A percentile compares a stretch with the other conserved stretches of the same genome.
Evolutionary conservation across 2,797 vertebrate genomes (phyloP).

Genomic region (Alfaro cultratus): DNA sequence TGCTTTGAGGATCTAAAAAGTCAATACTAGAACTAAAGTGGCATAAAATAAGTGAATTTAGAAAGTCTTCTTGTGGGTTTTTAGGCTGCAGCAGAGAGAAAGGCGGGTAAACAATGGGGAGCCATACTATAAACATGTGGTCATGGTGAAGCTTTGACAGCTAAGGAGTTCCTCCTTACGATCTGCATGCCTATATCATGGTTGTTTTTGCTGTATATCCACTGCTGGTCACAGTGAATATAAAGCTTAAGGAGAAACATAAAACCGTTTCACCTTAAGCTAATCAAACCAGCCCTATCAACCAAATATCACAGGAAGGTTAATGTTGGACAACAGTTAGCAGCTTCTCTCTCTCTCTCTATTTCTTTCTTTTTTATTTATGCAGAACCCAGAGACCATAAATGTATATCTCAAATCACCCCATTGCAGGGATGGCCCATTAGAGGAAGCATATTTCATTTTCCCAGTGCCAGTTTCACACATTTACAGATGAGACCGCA

Average conservation of each 20-base stretch:
- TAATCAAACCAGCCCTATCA: slow-evolving; percentile 31
- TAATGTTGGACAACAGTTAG: slow-evolving; percentile 35
- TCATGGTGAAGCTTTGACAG: slow-evolving; percentile 58
- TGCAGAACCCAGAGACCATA: slow-evolving; percentile 20
- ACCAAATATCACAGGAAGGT: slow-evolving; percentile 31
- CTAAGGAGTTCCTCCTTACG: slow-evolving; percentile 42
- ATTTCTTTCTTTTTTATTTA: slow-evolving; percentile 4
- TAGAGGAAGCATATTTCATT: slow-evolving; percentile 43
- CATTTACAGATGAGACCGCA: slow-evolving; percentile 57
- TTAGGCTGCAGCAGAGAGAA: slow-evolving; percentile 2
- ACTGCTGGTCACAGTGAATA: slow-evolving; percentile 22
- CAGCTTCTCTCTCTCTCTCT: neutral
- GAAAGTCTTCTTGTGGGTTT: slow-evolving; percentile 2
- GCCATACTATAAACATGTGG: slow-evolving; percentile 56
- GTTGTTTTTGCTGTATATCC: slow-evolving; percentile 33
- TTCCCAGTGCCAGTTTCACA: slow-evolving; percentile 43
- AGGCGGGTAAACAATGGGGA: slow-evolving; percentile 15
- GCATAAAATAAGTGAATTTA: slow-evolving; percentile 2
- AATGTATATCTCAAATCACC: slow-evolving; percentile 40
- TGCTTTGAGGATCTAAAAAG: neutral
- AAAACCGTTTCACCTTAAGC: slow-evolving; percentile 13
- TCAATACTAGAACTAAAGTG: neutral
- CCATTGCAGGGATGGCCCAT: slow-evolving; percentile 42
- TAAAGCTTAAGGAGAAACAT: slow-evolving; percentile 36
- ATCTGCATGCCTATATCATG: slow-evolving; percentile 17